phyloP scores from a whole-genome alignment of 2,888 invertebrate species.

The Netelia fuscicornis region DNA sequence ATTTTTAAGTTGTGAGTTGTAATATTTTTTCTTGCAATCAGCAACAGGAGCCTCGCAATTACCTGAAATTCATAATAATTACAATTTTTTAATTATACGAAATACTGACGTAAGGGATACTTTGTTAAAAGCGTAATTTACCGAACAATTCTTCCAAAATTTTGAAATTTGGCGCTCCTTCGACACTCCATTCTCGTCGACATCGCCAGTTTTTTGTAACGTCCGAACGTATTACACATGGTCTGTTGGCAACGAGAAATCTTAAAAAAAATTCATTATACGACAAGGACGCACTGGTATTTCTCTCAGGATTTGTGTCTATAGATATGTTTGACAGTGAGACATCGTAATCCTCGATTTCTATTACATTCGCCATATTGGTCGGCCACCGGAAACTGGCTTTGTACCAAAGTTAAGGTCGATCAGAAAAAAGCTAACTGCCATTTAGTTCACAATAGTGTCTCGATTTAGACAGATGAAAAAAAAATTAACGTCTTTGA shows the following conservation, averaged over 20 bases:
- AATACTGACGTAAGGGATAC: neutral
- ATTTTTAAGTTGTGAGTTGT: slow-evolving; percentile 91
- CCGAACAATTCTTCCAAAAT: slow-evolving; percentile 85
- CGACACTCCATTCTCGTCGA: slow-evolving; percentile 87
- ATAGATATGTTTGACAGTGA: neutral
- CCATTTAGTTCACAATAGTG: no score
- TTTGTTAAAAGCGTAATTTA: slow-evolving; percentile 64
- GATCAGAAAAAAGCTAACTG: no score
- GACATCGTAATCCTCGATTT: slow-evolving; percentile 49
- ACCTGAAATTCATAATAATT: slow-evolving; percentile 83
- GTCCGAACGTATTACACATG: slow-evolving; percentile 89
- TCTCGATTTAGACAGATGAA: no score
- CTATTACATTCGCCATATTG: slow-evolving; percentile 60
- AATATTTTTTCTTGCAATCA: slow-evolving; percentile 91
- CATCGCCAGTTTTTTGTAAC: slow-evolving; percentile 89
- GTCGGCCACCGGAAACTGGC: neutral
- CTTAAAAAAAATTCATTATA: slow-evolving; percentile 81
- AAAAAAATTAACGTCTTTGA: no score
- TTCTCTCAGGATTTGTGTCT: slow-evolving; percentile 44
- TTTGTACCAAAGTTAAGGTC: no score
- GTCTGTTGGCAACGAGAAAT: slow-evolving; percentile 85
- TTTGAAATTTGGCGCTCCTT: slow-evolving; percentile 87
- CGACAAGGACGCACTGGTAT: slow-evolving; percentile 67
- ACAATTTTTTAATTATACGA: slow-evolving; percentile 13
- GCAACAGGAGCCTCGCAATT: slow-evolving; percentile 91